A percentile compares a stretch with the other conserved stretches of the same genome.
Conservation (phyloP, 1,140 invertebrate genomes). For the Rhagoletis zephyria region DNA sequence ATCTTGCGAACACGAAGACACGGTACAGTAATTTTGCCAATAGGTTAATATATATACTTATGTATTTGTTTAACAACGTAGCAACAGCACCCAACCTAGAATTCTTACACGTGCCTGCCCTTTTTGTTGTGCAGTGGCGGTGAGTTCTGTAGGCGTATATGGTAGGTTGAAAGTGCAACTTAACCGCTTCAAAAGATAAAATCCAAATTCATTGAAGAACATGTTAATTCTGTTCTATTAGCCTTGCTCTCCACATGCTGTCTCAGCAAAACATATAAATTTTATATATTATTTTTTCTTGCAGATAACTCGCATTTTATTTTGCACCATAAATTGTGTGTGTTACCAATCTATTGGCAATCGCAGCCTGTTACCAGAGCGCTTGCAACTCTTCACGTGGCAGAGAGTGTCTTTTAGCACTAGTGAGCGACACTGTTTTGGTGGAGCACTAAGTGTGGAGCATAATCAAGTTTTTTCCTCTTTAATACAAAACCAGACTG, state of each 20-base stretch:
- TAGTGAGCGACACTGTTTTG: constrained; percentile 11
- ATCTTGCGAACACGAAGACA: too few species aligned
- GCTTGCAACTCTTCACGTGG: constrained; percentile 26
- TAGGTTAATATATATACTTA: too few species aligned
- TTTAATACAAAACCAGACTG: not conserved
- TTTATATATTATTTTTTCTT: not conserved
- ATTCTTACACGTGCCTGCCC: not conserved
- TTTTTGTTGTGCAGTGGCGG: not conserved
- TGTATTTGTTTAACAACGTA: not conserved
- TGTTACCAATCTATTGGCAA: constrained; percentile 13
- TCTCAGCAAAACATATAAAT: too few species aligned
- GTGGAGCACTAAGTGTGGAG: constrained; percentile 14
- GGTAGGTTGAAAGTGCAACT: not conserved
- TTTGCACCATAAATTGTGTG: constrained; percentile 1
- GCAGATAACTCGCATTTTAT: constrained; percentile 20
- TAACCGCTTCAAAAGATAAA: not conserved
- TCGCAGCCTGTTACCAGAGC: not conserved
- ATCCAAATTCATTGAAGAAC: not conserved
- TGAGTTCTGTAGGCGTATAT: not conserved
- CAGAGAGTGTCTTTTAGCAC: not conserved
- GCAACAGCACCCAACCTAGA: constrained; percentile 13
- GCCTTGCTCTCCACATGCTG: too few species aligned
- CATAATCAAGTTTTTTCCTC: not conserved
- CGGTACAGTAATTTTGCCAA: too few species aligned
- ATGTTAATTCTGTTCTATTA: too few species aligned